A percentile compares a stretch with the other conserved stretches of the same genome.
Evolutionary conservation across 2,888 invertebrate genomes (phyloP).

Genomic region (Hymenopus coronatus): DNA sequence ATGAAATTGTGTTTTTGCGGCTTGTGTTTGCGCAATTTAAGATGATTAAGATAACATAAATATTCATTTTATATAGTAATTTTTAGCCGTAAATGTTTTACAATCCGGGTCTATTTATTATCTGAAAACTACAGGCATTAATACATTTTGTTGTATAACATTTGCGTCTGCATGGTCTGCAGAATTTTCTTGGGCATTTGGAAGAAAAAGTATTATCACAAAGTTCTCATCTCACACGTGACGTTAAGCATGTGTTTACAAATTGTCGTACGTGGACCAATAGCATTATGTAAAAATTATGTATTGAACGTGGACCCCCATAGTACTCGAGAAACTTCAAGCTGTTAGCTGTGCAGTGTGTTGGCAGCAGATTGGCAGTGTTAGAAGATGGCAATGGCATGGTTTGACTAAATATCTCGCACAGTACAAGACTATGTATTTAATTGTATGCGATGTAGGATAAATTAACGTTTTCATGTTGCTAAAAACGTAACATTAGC

Average conservation of each 20-base stretch:
- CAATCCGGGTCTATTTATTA: too few species aligned
- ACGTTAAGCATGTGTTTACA: background rate
- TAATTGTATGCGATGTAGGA: background rate
- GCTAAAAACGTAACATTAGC: background rate
- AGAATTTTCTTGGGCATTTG: too few species aligned
- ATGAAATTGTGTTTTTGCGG: too few species aligned
- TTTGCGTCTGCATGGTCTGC: too few species aligned
- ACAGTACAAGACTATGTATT: background rate
- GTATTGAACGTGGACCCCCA: background rate
- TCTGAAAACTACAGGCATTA: too few species aligned
- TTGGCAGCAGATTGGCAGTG: background rate
- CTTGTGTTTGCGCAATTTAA: too few species aligned
- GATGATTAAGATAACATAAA: too few species aligned
- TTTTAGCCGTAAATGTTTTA: too few species aligned
- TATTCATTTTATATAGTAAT: too few species aligned
- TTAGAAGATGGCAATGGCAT: background rate
- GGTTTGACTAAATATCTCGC: background rate
- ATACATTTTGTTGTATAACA: too few species aligned
- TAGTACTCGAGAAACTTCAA: background rate
- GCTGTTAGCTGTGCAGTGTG: background rate
- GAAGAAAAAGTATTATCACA: too few species aligned
- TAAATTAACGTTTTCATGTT: background rate
- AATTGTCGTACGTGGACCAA: background rate
- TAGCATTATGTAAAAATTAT: background rate
- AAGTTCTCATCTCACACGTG: background rate